phyloP scores from a whole-genome alignment of 2,797 vertebrate genomes.

The Melanogrammus aeglefinus region DNA sequence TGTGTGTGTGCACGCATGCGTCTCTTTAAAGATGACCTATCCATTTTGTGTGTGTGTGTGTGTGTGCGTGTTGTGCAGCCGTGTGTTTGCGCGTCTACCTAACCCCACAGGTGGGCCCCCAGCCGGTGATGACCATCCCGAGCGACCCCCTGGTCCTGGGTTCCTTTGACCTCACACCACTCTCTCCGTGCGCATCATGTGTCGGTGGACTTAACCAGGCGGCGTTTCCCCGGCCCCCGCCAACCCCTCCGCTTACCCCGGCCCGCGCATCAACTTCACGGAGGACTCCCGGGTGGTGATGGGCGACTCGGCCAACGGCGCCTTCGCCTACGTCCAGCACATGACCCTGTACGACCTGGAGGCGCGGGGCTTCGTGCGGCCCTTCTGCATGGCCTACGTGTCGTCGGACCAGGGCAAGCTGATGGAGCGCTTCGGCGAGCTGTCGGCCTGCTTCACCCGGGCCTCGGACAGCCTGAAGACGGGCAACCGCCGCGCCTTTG shows the following conservation, averaged over 20 bases:
- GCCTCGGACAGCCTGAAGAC: slow-evolving; percentile 93
- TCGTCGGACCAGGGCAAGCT: slow-evolving; percentile 90
- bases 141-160: slow-evolving; percentile 80
- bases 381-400: slow-evolving; percentile 96
- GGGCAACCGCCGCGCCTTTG: slow-evolving; percentile 92
- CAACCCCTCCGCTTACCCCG: slow-evolving; percentile 14
- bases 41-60: slow-evolving; percentile 34
- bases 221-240: slow-evolving; percentile 79
- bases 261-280: slow-evolving; percentile 78
- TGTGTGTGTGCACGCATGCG: too few relatives aligned
- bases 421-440: slow-evolving; percentile 85
- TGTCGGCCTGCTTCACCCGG: slow-evolving; percentile 84
- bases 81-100: not conserved
- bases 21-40: too few relatives aligned
- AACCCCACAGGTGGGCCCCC: slow-evolving; percentile 72
- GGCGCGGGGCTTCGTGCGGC: slow-evolving; percentile 91
- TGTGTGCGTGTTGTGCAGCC: not conserved
- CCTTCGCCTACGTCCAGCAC: slow-evolving; percentile 92
- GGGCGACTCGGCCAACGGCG: slow-evolving; percentile 87
- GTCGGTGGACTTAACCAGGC: slow-evolving; percentile 99
- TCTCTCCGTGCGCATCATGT: slow-evolving; percentile 98
- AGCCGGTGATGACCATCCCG: slow-evolving; percentile 90
- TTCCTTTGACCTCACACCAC: slow-evolving; percentile 92
- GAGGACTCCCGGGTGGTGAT: slow-evolving; percentile 93
- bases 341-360: slow-evolving; percentile 92